Conservation (phyloP, 2,797 vertebrate genomes). For the Menidia menidia region DNA sequence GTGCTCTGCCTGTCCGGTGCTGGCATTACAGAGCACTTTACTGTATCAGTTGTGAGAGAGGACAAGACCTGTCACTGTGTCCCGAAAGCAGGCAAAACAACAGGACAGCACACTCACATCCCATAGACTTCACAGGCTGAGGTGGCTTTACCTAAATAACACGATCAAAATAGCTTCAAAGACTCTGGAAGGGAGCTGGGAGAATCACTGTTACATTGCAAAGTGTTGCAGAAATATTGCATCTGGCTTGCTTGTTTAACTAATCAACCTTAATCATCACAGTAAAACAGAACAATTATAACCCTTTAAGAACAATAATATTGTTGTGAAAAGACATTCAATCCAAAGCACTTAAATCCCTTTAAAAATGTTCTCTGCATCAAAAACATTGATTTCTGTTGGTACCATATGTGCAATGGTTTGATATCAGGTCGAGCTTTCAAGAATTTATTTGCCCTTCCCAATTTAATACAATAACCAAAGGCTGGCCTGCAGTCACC, state of each 20-base stretch:
- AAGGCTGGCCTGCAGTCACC: slow-evolving; percentile 9
- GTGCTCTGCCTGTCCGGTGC: slow-evolving; percentile 54
- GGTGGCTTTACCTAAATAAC: slow-evolving; percentile 19
- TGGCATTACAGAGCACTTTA: slow-evolving; percentile 67
- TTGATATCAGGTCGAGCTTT: slow-evolving; percentile 8
- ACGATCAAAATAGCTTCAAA: neutral
- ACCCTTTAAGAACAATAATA: neutral
- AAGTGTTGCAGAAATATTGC: neutral
- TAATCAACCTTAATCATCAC: neutral
- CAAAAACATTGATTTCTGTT: neutral
- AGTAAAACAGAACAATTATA: neutral
- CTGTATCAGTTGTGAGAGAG: slow-evolving; percentile 58
- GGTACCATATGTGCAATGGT: slow-evolving; percentile 9
- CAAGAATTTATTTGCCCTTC: slow-evolving; percentile 2
- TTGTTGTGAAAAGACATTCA: neutral
- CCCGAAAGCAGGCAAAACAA: slow-evolving; percentile 50
- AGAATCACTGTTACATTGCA: neutral
- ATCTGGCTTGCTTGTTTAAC: neutral
- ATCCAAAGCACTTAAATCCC: neutral
- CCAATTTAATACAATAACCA: slow-evolving; percentile 18
- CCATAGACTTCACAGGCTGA: slow-evolving; percentile 48
- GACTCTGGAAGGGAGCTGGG: slow-evolving; percentile 6
- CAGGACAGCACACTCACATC: slow-evolving; percentile 60
- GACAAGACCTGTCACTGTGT: slow-evolving; percentile 42
- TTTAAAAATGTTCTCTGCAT: neutral